phyloP scores from a whole-genome alignment of 2,797 vertebrate genomes.

The Nyctibius grandis region DNA sequence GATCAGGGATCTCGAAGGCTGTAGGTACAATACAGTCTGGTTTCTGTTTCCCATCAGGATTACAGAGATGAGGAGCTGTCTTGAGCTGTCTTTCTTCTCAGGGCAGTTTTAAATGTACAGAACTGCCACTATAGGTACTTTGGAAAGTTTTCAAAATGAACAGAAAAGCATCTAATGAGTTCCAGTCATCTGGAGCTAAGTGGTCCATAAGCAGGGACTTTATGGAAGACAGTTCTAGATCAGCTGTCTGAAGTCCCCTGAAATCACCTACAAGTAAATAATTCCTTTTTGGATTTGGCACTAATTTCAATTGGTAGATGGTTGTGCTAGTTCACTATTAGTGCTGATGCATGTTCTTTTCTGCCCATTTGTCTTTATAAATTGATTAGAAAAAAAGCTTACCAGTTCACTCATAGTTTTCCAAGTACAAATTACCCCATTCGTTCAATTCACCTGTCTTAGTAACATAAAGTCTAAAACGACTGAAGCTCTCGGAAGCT shows the following conservation, averaged over 20 bases:
- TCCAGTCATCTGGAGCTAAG: neutral
- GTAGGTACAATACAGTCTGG: too few species aligned
- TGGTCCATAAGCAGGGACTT: neutral
- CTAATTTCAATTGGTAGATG: neutral
- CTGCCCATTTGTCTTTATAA: neutral
- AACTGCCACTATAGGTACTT: neutral
- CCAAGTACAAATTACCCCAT: neutral
- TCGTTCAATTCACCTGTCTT: neutral
- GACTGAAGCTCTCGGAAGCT: neutral
- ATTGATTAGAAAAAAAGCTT: neutral
- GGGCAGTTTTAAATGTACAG: neutral
- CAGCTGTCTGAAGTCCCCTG: neutral
- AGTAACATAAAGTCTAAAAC: neutral
- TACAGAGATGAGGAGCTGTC: neutral
- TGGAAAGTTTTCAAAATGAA: neutral
- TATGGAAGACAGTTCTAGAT: neutral
- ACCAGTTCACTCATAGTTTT: neutral
- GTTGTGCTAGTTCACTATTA: neutral
- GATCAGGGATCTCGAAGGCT: neutral
- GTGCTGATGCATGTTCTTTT: neutral
- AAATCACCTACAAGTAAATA: neutral
- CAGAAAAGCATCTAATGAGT: neutral
- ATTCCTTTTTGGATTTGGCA: neutral
- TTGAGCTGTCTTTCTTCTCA: neutral
- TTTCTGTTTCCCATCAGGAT: neutral